These are phyloP conservation scores for Cheirogaleus medius DNA, from an alignment of 2,113 vertebrate genomes.

Conservation along the genomic window DNA sequence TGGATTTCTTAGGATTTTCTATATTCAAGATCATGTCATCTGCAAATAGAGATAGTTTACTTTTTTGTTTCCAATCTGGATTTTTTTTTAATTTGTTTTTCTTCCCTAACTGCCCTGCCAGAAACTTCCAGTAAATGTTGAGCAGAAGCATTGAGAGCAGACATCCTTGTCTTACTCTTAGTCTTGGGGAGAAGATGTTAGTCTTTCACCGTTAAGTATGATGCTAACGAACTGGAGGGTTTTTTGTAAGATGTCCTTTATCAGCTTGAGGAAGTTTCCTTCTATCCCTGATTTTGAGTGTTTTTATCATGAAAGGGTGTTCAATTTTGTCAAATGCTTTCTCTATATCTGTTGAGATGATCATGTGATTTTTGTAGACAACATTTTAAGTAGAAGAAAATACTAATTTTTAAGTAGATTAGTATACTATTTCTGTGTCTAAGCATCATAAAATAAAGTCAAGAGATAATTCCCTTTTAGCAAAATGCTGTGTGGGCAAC, in stretches of 20 bases:
- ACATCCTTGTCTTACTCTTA: neutral
- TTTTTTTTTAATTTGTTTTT: neutral
- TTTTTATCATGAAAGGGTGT: neutral
- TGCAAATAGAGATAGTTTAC: neutral
- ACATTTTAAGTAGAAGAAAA: constrained; percentile 74
- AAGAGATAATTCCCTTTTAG: neutral
- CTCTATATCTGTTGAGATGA: neutral
- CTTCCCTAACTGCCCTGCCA: neutral
- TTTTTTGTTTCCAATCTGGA: neutral
- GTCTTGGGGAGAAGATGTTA: neutral
- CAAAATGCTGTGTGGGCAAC: neutral
- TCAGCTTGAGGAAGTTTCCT: neutral
- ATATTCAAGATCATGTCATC: too few relatives aligned
- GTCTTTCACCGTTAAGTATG: neutral
- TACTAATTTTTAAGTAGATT: constrained; percentile 54
- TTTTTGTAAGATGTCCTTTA: neutral
- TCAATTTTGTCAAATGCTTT: neutral
- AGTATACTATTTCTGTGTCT: constrained; percentile 45
- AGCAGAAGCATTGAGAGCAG: neutral
- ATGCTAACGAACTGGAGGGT: neutral
- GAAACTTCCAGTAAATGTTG: neutral
- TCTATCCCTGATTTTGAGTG: neutral
- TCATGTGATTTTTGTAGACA: neutral
- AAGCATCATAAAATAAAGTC: neutral
- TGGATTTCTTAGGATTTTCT: neutral